Evolutionary conservation across 1,140 invertebrate species (phyloP).

Genomic region (Drosophila parabipectinata): DNA sequence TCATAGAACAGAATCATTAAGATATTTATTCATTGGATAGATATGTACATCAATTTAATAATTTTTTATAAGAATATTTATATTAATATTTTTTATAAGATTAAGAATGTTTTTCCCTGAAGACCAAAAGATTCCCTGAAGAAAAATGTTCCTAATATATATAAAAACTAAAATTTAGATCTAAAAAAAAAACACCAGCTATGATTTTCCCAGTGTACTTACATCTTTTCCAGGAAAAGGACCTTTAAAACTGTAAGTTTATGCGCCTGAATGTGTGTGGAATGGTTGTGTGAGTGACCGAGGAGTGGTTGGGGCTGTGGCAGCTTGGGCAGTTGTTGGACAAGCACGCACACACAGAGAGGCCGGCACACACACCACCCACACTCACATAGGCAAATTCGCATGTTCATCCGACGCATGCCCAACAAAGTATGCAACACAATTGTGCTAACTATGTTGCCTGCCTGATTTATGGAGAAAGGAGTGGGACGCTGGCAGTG

Average conservation of each 20-base stretch:
- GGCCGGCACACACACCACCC: not conserved
- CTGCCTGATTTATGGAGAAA: conserved; percentile 38
- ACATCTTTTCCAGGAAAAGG: conserved; percentile 15
- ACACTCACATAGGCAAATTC: conserved; percentile 41
- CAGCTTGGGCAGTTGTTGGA: conserved; percentile 67
- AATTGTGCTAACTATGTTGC: conserved; percentile 80
- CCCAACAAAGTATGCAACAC: conserved; percentile 77
- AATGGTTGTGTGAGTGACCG: conserved; percentile 8
- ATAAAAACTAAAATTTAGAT: not conserved
- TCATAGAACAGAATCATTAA: too few species aligned
- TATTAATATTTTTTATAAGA: too few species aligned
- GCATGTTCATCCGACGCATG: conserved; percentile 70
- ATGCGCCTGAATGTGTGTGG: conserved; percentile 35
- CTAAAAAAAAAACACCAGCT: too few species aligned
- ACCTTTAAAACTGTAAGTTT: conserved; percentile 61
- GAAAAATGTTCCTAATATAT: not conserved
- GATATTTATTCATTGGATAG: too few species aligned
- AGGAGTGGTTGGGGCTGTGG: conserved; percentile 7
- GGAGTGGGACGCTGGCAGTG: not conserved
- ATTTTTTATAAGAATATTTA: too few species aligned
- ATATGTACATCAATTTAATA: too few species aligned
- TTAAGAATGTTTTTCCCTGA: too few species aligned
- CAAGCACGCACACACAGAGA: conserved; percentile 31
- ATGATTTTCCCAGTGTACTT: conserved; percentile 11
- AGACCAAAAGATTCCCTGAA: too few species aligned